These are phyloP conservation scores for Matsumurasca onukii DNA, from an alignment of 1,140 invertebrate species.

Conservation along the genomic window DNA sequence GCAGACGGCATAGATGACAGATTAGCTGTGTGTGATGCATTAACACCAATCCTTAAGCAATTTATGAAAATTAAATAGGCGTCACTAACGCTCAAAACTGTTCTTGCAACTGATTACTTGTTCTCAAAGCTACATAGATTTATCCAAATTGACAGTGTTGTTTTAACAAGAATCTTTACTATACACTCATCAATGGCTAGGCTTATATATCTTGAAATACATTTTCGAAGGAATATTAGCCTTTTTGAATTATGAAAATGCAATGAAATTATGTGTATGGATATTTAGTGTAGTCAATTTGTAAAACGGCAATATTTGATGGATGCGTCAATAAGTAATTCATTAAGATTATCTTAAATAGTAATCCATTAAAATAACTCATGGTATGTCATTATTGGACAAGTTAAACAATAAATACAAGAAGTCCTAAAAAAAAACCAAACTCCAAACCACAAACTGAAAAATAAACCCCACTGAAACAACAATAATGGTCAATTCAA, in stretches of 20 bases:
- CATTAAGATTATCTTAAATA: neutral
- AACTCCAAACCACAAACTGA: too few relatives aligned
- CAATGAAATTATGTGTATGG: neutral
- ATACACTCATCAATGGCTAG: neutral
- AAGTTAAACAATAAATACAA: neutral
- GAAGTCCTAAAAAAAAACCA: too few relatives aligned
- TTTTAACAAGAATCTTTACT: too few relatives aligned
- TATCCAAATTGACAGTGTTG: neutral
- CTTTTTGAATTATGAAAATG: too few relatives aligned
- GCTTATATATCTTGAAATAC: neutral
- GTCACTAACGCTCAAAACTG: neutral
- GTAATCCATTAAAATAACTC: neutral
- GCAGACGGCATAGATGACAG: too few relatives aligned
- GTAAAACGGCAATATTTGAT: neutral
- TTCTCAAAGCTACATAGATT: neutral
- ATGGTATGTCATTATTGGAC: neutral
- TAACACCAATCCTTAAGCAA: too few relatives aligned
- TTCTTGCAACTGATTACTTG: neutral
- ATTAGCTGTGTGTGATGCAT: too few relatives aligned
- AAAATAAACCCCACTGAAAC: too few relatives aligned
- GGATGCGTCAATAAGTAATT: neutral
- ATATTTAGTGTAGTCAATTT: too few relatives aligned
- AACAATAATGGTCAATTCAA: too few relatives aligned
- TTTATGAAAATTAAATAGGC: too few relatives aligned
- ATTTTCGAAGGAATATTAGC: neutral